Conservation (phyloP, 2,888 invertebrate species). For the Watsonalla cultraria region DNA sequence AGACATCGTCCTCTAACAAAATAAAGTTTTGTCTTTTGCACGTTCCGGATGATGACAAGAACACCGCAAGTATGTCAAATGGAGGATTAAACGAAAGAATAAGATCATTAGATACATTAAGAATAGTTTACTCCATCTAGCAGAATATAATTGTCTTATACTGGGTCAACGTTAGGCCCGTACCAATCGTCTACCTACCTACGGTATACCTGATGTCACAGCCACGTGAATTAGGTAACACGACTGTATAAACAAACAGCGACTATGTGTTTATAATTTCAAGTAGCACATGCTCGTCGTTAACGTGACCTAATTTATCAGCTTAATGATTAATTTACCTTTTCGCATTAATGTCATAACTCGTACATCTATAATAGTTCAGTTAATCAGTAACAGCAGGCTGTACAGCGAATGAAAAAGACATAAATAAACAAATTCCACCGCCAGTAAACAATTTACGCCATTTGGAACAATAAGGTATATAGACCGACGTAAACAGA, state of each 20-base stretch:
- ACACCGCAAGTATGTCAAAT: background rate
- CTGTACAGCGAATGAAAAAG: no score
- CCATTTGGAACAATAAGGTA: no score
- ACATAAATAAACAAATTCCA: no score
- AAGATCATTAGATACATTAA: constrained; percentile 13
- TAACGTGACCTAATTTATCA: constrained; percentile 36
- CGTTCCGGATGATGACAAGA: no score
- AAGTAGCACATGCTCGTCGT: constrained; percentile 31
- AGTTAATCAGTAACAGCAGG: no score
- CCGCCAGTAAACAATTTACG: no score
- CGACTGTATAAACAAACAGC: constrained; percentile 33
- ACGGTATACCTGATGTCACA: constrained; percentile 15
- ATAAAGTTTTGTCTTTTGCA: no score
- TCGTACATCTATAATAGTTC: background rate
- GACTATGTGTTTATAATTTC: constrained; percentile 30
- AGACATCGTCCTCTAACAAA: no score
- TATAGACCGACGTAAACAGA: no score
- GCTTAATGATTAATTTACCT: constrained; percentile 20
- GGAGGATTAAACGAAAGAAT: constrained; percentile 16
- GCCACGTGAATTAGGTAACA: background rate
- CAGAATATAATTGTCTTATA: constrained; percentile 22
- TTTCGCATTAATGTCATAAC: background rate
- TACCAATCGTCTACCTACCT: constrained; percentile 25
- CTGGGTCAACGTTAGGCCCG: constrained; percentile 32
- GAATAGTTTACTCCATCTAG: constrained; percentile 22